A percentile compares a stretch with the other conserved stretches of the same genome.
phyloP scores from a whole-genome alignment of 2,797 vertebrate genomes.

The Galagoides demidoff region DNA sequence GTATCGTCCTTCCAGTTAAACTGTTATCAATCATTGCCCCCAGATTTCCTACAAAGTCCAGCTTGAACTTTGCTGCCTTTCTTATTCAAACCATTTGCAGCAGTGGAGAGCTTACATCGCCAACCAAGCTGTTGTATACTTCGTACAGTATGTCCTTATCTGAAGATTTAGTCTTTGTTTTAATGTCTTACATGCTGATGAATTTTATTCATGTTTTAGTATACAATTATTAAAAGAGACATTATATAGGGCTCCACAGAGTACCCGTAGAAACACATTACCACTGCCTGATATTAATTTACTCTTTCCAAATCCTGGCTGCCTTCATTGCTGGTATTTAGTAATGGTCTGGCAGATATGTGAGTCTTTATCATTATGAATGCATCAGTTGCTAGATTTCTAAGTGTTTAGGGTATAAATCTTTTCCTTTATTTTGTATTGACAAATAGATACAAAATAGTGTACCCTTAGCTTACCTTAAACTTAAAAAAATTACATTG shows the following conservation, averaged over 20 bases:
- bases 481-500: not conserved
- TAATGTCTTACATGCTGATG: not conserved
- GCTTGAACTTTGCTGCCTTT: not conserved
- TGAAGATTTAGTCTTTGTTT: not conserved
- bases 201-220: not conserved
- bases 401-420: not conserved
- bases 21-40: too few relatives aligned
- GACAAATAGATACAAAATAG: not conserved
- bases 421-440: not conserved
- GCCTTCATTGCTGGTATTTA: not conserved
- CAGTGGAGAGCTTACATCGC: not conserved
- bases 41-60: not conserved
- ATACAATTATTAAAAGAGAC: not conserved
- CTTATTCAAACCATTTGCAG: not conserved
- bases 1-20: not conserved
- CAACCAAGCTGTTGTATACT: not conserved
- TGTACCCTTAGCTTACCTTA: not conserved
- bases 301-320: not conserved
- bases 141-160: not conserved
- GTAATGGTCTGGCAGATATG: not conserved
- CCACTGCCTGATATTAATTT: not conserved
- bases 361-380: not conserved
- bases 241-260: not conserved
- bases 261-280: not conserved
- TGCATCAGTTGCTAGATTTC: not conserved